These are phyloP conservation scores for Vidua macroura DNA, from an alignment of 2,113 vertebrate genomes.

Conservation along the genomic window DNA sequence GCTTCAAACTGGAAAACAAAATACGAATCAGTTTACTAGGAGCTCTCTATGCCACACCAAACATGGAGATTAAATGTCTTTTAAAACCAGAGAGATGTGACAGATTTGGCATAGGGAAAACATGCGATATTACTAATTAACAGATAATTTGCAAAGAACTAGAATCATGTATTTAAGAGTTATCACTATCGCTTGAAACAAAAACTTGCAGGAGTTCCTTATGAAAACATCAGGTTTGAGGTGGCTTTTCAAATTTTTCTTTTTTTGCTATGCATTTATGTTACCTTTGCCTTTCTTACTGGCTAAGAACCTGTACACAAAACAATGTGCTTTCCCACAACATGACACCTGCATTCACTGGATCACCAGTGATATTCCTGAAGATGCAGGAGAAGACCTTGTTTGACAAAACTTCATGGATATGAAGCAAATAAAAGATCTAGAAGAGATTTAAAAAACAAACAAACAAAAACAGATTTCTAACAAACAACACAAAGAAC, in stretches of 20 bases:
- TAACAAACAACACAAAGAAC: background rate
- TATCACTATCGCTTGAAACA: background rate
- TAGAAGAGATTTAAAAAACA: background rate
- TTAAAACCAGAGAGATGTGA: background rate
- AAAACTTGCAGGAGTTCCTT: background rate
- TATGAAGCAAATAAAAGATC: background rate
- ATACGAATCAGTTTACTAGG: background rate
- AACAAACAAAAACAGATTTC: background rate
- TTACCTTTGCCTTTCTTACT: background rate
- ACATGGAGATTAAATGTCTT: background rate
- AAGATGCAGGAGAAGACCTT: background rate
- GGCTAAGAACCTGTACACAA: background rate
- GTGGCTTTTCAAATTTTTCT: background rate
- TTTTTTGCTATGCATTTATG: background rate
- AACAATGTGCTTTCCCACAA: background rate
- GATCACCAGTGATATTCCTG: background rate
- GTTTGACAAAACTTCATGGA: background rate
- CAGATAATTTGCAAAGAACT: background rate
- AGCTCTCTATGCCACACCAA: background rate
- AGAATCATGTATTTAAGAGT: background rate
- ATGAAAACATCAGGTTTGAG: background rate
- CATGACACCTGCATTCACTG: background rate
- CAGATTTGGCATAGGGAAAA: background rate
- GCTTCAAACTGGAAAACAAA: conserved; percentile 89
- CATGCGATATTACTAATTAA: background rate